These are phyloP conservation scores for Enoplosus armatus DNA, from an alignment of 2,797 vertebrate genomes.

Conservation along the genomic window DNA sequence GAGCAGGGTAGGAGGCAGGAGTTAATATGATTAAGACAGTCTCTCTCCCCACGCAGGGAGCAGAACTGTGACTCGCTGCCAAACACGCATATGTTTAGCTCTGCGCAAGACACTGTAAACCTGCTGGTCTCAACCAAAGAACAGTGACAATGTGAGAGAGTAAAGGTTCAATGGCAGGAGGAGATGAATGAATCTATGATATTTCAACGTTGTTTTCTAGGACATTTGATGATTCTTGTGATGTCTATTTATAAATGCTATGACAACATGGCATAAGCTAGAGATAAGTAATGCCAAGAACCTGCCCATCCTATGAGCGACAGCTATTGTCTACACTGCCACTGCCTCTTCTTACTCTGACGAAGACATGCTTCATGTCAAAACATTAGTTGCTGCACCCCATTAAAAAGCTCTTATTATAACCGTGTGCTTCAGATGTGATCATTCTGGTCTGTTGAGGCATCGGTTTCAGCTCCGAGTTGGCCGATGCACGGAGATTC, in stretches of 20 bases:
- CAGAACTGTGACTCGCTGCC: neutral
- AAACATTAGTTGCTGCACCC: neutral
- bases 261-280: neutral
- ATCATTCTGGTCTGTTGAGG: neutral
- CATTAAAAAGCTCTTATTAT: slow-evolving; percentile 24
- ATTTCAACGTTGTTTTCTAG: neutral
- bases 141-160: neutral
- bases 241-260: neutral
- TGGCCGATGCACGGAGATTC: slow-evolving; percentile 31
- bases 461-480: slow-evolving; percentile 3
- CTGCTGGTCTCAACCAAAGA: neutral
- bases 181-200: neutral
- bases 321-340: neutral
- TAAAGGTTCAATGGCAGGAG: neutral
- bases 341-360: slow-evolving; percentile 5
- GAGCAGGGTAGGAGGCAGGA: slow-evolving; percentile 36
- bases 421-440: neutral
- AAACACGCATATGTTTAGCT: slow-evolving; percentile 1
- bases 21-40: slow-evolving; percentile 23
- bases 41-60: neutral
- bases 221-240: neutral
- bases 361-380: slow-evolving; percentile 6
- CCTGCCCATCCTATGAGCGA: slow-evolving; percentile 1
- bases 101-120: neutral
- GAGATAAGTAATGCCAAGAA: neutral